Base-by-base conservation (phyloP, 1,140 invertebrate species). In the Drosophila obscura region DNA sequence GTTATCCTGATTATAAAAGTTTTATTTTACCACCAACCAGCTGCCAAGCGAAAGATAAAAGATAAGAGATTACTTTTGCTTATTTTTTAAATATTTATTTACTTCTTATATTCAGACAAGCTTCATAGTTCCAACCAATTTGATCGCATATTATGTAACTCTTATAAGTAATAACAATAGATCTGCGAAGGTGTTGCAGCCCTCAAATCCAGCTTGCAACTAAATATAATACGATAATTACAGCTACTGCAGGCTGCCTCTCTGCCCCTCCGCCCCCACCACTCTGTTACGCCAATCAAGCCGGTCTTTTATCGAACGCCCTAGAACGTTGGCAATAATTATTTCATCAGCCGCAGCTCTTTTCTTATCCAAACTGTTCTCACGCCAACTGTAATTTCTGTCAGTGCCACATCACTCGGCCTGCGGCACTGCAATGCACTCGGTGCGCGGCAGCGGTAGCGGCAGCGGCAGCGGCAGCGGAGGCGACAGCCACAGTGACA, bases 341-440 rank as follows among this genome's bases (percentile, higher is more conserved):
- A 85, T 76, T 82, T 68, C 49, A 73, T 84, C 64, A 51, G 59
- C 53, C 46, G 35, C 35, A 11, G 39, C 11, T n/a, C 22, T 48
- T 22, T 35, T 65, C 43, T 16, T 44, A 57, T 51, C 52, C 35
- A n/a, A 22, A 9, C 50, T 55, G 57, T 19, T 26, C 45, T 66
- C 65, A 66, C 59, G 61, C 50, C 73, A 87, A 61, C 74, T 79
- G 72, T 69, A 83, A 77, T 83, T 83, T 87, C 66, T 69, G 82
- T 82, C 78, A 76, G 61, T 75, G 76, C 53, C 73, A 62, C 77
- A 62, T 55, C 66, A 63, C 44, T 15, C 43, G 39, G 43, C 41
- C 53, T 16, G 55, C 51, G 45, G 49, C 72, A 55, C 55, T 59
- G 65, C 52, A 49, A 67, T 74, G 77, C 49, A 52, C 49, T 15